A percentile compares a stretch with the other conserved stretches of the same genome.
Evolutionary conservation across 2,797 vertebrate genomes (phyloP).

Genomic region (Pipistrellus pygmaeus): DNA sequence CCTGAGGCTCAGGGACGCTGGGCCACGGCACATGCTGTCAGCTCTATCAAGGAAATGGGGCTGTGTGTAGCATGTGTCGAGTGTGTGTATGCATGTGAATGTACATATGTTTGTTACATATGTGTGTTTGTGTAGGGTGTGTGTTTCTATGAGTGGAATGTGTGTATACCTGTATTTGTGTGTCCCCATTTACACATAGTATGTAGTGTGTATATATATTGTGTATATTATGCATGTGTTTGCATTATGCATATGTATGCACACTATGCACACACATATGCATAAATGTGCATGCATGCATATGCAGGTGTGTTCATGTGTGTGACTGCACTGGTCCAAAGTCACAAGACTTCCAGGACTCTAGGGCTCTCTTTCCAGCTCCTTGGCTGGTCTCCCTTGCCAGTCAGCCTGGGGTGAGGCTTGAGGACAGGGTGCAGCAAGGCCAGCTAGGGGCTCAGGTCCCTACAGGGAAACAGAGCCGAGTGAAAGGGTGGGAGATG

Average conservation of each 20-base stretch:
- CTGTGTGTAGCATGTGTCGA: neutral
- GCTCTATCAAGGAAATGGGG: neutral
- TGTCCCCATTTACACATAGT: neutral
- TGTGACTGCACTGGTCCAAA: neutral
- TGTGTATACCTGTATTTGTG: neutral
- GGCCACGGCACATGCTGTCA: rapidly evolving
- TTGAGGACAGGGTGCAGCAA: neutral
- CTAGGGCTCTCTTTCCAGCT: neutral
- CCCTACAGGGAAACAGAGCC: neutral
- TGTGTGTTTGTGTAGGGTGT: neutral
- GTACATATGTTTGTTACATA: neutral
- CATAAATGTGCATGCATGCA: rapidly evolving
- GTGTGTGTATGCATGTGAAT: too few species aligned
- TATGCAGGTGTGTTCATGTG: neutral
- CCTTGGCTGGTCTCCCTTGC: neutral
- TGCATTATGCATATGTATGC: neutral
- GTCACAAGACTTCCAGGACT: neutral
- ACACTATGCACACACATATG: too few species aligned
- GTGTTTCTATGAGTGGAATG: neutral
- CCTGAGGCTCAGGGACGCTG: neutral
- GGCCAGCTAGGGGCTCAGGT: neutral
- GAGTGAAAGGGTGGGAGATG: too few species aligned
- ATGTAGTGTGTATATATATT: neutral
- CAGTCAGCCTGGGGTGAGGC: rapidly evolving
- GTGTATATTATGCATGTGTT: neutral